Evolutionary conservation across 1,140 invertebrate genomes (phyloP).

Genomic region (Hyposmocoma kahamanoa): DNA sequence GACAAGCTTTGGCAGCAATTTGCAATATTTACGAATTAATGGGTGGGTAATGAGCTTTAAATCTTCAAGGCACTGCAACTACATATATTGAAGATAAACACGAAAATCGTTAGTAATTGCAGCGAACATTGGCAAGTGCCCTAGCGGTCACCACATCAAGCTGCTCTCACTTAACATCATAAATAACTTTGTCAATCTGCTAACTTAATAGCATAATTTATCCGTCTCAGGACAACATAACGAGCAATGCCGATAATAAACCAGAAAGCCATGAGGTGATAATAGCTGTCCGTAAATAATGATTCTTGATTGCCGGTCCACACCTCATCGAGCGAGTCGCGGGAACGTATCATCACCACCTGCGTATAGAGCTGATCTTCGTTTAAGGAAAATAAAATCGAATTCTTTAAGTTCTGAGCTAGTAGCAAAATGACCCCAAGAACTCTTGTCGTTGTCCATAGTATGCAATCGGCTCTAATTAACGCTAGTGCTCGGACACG

Average conservation of each 20-base stretch:
- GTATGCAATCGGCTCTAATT: constrained; percentile 40
- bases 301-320: constrained; percentile 62
- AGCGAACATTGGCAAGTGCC: constrained; percentile 13
- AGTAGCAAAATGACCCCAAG: constrained; percentile 36
- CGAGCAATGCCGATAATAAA: constrained; percentile 67
- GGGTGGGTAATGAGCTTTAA: too few species aligned
- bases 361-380: constrained; percentile 6
- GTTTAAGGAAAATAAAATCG: constrained; percentile 29
- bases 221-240: constrained; percentile 66
- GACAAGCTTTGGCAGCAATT: too few species aligned
- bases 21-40: too few species aligned
- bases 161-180: constrained; percentile 50
- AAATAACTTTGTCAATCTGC: constrained; percentile 71
- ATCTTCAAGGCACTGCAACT: too few species aligned
- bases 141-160: constrained; percentile 38
- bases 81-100: neutral
- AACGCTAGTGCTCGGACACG: constrained; percentile 27
- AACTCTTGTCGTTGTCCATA: constrained; percentile 12
- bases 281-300: constrained; percentile 69
- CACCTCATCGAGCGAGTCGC: constrained; percentile 36
- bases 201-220: constrained; percentile 70
- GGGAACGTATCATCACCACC: constrained; percentile 8
- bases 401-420: constrained; percentile 30
- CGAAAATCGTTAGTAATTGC: neutral
- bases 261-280: constrained; percentile 68